phyloP scores from a whole-genome alignment of 2,113 vertebrate species.

The Agelaius tricolor region DNA sequence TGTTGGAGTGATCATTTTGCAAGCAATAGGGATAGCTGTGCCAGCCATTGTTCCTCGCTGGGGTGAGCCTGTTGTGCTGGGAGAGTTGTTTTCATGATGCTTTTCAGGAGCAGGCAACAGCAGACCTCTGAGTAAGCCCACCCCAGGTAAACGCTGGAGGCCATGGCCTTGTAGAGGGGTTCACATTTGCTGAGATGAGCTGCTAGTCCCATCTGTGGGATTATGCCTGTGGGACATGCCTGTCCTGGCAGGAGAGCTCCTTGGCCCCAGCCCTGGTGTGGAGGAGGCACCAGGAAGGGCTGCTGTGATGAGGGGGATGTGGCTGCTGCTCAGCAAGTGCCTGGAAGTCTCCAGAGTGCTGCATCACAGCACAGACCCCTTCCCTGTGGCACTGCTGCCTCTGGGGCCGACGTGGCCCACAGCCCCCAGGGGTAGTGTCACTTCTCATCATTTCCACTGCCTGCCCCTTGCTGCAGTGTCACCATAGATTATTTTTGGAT shows the following conservation, averaged over 20 bases:
- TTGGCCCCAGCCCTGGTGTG: neutral
- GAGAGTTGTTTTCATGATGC: neutral
- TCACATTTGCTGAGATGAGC: neutral
- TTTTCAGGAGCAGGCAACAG: neutral
- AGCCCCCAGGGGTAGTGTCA: neutral
- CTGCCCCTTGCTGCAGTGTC: neutral
- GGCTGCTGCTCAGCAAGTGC: neutral
- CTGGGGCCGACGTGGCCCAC: accelerated
- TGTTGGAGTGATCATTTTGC: neutral
- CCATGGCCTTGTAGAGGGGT: neutral
- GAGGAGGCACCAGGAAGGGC: accelerated
- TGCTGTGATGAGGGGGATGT: accelerated
- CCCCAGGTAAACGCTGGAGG: neutral
- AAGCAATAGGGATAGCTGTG: neutral
- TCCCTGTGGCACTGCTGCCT: neutral
- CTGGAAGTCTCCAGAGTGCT: neutral
- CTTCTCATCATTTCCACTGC: conserved; percentile 19
- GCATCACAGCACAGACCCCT: accelerated
- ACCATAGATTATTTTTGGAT: conserved; percentile 31
- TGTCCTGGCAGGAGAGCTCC: neutral
- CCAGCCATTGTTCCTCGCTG: conserved; percentile 24
- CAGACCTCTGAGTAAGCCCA: neutral
- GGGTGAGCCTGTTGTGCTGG: neutral
- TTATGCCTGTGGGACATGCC: neutral
- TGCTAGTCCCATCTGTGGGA: accelerated